phyloP scores from a whole-genome alignment of 2,888 invertebrate genomes.

The Agrotis segetum region DNA sequence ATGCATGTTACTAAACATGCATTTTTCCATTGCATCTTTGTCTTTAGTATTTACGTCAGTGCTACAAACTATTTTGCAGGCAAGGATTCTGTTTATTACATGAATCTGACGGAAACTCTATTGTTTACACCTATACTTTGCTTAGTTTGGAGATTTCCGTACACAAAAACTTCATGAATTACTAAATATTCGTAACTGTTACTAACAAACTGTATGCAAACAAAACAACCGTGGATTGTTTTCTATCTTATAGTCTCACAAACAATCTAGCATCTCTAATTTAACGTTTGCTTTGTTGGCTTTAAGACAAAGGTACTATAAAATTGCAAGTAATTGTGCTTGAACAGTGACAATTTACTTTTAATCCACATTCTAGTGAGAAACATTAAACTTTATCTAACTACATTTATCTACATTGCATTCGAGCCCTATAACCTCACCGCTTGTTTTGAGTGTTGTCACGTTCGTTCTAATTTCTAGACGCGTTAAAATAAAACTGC shows the following conservation, averaged over 20 bases:
- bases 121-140: not conserved
- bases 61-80: not conserved
- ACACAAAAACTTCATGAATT: not conserved
- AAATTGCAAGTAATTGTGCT: conserved; percentile 14
- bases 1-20: too few species aligned
- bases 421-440: conserved; percentile 30
- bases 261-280: not conserved
- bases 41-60: not conserved
- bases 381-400: conserved; percentile 37
- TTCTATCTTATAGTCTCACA: not conserved
- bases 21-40: not conserved
- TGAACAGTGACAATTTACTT: conserved; percentile 5
- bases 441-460: not conserved
- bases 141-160: not conserved
- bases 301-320: not conserved
- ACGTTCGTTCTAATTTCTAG: conserved; percentile 13
- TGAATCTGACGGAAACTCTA: not conserved
- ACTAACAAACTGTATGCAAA: not conserved
- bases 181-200: not conserved
- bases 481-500: not conserved
- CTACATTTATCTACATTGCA: conserved; percentile 26
- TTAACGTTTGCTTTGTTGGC: not conserved
- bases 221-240: not conserved
- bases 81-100: not conserved
- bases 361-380: conserved; percentile 8